phyloP scores from a whole-genome alignment of 2,797 vertebrate genomes.

The Halcyon smyrnensis region DNA sequence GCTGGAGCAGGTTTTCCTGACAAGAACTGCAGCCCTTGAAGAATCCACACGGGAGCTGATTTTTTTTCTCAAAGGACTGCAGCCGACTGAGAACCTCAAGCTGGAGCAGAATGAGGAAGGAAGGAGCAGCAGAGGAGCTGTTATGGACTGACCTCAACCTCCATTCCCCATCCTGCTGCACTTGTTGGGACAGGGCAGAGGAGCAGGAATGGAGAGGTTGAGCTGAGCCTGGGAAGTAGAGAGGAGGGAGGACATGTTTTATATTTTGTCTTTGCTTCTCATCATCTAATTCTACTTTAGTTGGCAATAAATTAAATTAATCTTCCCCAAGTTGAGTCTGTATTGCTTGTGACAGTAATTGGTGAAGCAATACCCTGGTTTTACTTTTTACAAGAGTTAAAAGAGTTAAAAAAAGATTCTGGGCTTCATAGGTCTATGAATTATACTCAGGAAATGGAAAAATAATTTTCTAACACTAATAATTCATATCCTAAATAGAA shows the following conservation, averaged over 20 bases:
- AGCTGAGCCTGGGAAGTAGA: not conserved
- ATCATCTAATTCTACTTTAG: not conserved
- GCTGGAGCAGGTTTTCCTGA: not conserved
- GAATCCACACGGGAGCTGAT: not conserved
- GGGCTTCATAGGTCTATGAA: not conserved
- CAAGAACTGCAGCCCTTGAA: not conserved
- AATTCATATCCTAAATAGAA: not conserved
- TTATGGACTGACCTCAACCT: not conserved
- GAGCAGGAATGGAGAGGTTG: rapidly evolving
- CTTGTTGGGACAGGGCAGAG: rapidly evolving
- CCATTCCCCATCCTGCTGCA: no score
- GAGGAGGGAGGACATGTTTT: not conserved
- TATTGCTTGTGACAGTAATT: rapidly evolving
- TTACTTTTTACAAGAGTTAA: not conserved
- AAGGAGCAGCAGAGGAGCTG: not conserved
- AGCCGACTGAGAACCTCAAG: not conserved
- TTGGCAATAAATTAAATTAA: not conserved
- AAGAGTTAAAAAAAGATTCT: not conserved
- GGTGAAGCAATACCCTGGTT: not conserved
- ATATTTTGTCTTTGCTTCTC: not conserved
- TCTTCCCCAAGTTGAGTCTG: not conserved
- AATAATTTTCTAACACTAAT: not conserved
- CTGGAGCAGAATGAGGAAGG: not conserved
- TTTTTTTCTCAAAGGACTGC: not conserved
- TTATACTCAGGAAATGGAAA: not conserved